A percentile compares a stretch with the other conserved stretches of the same genome.
phyloP scores from a whole-genome alignment of 2,888 invertebrate genomes.

The Laspeyria flexula region DNA sequence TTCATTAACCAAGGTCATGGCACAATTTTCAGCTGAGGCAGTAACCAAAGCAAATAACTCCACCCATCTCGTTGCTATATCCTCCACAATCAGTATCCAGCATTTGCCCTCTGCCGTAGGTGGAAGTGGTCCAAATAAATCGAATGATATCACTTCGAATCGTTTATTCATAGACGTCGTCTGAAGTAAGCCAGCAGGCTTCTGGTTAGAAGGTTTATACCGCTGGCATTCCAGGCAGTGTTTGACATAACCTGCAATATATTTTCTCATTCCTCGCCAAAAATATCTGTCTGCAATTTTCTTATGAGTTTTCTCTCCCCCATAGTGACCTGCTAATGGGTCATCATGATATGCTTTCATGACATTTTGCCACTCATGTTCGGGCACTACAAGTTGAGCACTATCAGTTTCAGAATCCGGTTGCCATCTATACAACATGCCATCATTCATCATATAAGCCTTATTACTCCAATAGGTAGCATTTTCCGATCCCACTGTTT shows the following conservation, averaged over 20 bases:
- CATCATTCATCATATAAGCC: constrained; percentile 18
- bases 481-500: background rate
- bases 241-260: constrained; percentile 36
- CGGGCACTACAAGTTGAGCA: constrained; percentile 16
- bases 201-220: constrained; percentile 51
- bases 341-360: constrained; percentile 7
- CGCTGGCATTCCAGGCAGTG: constrained; percentile 49
- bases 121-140: constrained; percentile 41
- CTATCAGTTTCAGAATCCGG: constrained; percentile 9
- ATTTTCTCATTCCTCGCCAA: constrained; percentile 40
- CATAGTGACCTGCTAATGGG: constrained; percentile 11
- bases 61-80: constrained; percentile 25
- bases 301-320: constrained; percentile 23
- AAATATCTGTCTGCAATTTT: constrained; percentile 34
- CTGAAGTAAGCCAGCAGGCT: constrained; percentile 52
- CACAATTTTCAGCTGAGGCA: constrained; percentile 35
- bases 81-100: constrained; percentile 16
- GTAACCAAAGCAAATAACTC: background rate
- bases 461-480: constrained; percentile 17
- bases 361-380: constrained; percentile 1
- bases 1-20: constrained; percentile 38
- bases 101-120: background rate
- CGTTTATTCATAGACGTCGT: constrained; percentile 32
- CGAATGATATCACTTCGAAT: constrained; percentile 53
- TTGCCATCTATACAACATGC: constrained; percentile 9